phyloP scores from a whole-genome alignment of 2,113 vertebrate species.

The Scytalopus superciliaris region DNA sequence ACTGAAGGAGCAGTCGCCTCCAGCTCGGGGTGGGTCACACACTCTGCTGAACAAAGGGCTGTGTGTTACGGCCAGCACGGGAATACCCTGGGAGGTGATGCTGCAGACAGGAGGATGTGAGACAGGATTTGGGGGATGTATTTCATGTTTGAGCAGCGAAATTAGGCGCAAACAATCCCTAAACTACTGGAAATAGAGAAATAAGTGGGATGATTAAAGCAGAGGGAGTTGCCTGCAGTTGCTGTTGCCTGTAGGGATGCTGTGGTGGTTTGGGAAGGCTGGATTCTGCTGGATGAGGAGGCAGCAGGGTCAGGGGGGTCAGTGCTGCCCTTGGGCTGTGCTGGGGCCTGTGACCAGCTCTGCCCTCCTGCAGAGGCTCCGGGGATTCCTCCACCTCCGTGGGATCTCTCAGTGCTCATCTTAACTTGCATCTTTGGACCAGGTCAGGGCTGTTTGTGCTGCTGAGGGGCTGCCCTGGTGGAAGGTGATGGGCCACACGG shows the following conservation, averaged over 20 bases:
- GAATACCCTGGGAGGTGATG: not conserved
- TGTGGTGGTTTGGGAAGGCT: not conserved
- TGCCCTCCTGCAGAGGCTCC: not conserved
- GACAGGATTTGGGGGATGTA: not conserved
- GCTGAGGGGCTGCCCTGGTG: not conserved
- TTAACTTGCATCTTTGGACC: not conserved
- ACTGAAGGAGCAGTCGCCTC: not conserved
- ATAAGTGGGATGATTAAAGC: not conserved
- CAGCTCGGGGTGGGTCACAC: not conserved
- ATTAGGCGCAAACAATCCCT: not conserved
- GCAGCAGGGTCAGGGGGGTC: not conserved
- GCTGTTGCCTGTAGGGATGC: not conserved
- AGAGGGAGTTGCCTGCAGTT: not conserved
- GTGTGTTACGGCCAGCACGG: not conserved
- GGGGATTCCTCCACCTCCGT: rapidly evolving
- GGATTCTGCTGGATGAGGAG: not conserved
- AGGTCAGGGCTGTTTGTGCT: not conserved
- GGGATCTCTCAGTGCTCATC: not conserved
- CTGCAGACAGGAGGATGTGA: not conserved
- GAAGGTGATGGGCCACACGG: not conserved
- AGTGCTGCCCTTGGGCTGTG: not conserved
- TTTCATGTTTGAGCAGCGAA: not conserved
- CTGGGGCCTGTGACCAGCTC: not conserved
- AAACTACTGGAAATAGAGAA: not conserved
- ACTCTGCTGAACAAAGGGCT: constrained; percentile 11